Base-by-base conservation (phyloP, 23 tunicate species). In the Oikopleura albicans region DNA sequence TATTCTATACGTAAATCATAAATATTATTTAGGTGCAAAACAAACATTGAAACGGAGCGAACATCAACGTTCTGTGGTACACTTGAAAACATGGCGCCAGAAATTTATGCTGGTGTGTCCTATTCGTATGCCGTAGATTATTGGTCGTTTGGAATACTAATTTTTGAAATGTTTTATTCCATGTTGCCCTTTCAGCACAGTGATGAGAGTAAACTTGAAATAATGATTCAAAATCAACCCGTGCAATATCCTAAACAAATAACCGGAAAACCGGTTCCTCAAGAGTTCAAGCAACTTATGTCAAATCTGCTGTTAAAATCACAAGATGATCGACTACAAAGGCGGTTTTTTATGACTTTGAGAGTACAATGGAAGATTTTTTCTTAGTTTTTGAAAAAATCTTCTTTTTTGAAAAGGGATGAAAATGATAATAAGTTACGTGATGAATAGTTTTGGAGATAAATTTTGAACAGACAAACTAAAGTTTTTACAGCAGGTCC, bases 11-110 rank as follows among this genome's bases (percentile, higher is more conserved):
- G n/a, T n/a, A n/a, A n/a, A n/a, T n/a, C n/a, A n/a, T n/a, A n/a
- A n/a, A n/a, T n/a, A n/a, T n/a, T n/a, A n/a, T 49, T 49, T 49
- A 49, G 63, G 63, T 49, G 63, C 63, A 49, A 49, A 49, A 49
- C 63, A 49, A 49, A 49, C 12, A 8, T 49, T 8, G 22, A 49
- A 27, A 31, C 28, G 37, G 79, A 37, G 4, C 28, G 31, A 29
- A 12, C 79, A 37, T 12, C 37, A 31, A 71, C 79, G 28, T 71
- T 71, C 31, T 71, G 79, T 71, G 79, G 79, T 22, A 71, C 79
- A 16, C 79, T 71, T 37, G 79, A 71, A 29, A 22, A 71, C 79
- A 71, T 71, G 79, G 79, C 79, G 27, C 79, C 79, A 22, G 79
- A 71, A 29, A 71, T 71, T 71, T 71, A 12, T 16, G 79, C 79